Evolutionary conservation across 2,888 invertebrate species (phyloP), one percentile per base, ranked within the genome.

Genomic region (Ichneumoninae sp.): DNA sequence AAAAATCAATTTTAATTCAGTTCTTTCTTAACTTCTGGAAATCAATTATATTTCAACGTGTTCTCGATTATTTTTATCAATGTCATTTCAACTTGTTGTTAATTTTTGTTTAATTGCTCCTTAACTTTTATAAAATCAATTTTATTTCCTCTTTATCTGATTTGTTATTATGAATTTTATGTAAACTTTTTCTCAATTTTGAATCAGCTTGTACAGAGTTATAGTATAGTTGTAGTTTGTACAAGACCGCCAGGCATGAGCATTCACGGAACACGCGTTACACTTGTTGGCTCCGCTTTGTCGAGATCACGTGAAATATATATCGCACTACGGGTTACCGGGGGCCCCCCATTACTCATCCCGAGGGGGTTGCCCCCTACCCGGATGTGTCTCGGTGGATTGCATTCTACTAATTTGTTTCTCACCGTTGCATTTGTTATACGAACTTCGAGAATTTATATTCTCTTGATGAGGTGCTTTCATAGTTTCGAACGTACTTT

Each of bases 231-330:
- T 30, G 76, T 76, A 76, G 65, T 66, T 66, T 62, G 66, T 52
- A 76, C 66, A 52, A 62, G 26, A 40, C 60, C 40, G 50, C 36
- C 65, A 36, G 75, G 33, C 50, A 47, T 50, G 50, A 30, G 75
- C 80, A 75, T 74, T 66, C 57, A 66, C 52, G 76, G 65, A 65
- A 40, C 62, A 75, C 80, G 66, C 68, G 66, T 57, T 75, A 80
- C 75, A 80, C 80, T 80, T 80, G 80, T 80, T 76, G 57, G 54
- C 44, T 76, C 40, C 68, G 65, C 75, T 76, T 80, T 80, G 75
- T 80, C 80, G 75, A 19, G 75, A 74, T 54, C 75, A 75, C 66
- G 76, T 36, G 47, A 66, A 66, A 66, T 66, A 66, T 75, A 47
- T 40, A 76, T 76, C 54, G 57, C 57, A 30, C 22, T 54, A 66